phyloP scores from a whole-genome alignment of 2,113 vertebrate species.

The Eptesicus fuscus region DNA sequence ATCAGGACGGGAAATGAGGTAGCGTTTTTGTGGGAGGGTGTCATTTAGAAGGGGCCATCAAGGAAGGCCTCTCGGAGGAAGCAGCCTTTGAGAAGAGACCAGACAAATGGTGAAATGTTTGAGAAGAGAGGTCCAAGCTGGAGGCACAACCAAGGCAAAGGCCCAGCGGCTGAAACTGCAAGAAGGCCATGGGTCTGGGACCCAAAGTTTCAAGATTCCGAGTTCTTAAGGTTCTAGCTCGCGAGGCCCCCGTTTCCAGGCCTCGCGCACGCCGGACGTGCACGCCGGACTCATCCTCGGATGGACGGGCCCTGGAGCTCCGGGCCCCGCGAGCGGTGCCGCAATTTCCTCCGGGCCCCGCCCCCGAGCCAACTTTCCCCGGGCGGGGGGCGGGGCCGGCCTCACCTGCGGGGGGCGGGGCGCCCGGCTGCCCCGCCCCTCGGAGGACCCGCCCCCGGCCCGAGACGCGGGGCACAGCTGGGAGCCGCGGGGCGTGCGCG shows the following conservation, averaged over 20 bases:
- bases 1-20: background rate
- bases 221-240: background rate
- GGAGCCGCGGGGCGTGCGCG: background rate
- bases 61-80: background rate
- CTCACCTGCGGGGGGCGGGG: constrained; percentile 39
- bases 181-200: background rate
- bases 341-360: rapidly evolving
- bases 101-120: background rate
- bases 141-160: background rate
- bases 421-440: background rate
- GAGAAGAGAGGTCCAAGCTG: background rate
- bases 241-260: no score
- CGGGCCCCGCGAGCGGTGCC: no score
- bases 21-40: background rate
- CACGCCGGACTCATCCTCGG: background rate
- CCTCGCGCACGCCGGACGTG: background rate
- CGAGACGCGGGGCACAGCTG: background rate
- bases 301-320: rapidly evolving
- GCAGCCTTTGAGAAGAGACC: background rate
- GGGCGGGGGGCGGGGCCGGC: background rate
- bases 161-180: background rate
- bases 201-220: background rate
- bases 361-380: rapidly evolving
- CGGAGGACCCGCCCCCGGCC: background rate
- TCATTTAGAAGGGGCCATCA: background rate